Base-by-base conservation (phyloP, 2,797 vertebrate species). In the Pantherophis alleghaniensis region DNA sequence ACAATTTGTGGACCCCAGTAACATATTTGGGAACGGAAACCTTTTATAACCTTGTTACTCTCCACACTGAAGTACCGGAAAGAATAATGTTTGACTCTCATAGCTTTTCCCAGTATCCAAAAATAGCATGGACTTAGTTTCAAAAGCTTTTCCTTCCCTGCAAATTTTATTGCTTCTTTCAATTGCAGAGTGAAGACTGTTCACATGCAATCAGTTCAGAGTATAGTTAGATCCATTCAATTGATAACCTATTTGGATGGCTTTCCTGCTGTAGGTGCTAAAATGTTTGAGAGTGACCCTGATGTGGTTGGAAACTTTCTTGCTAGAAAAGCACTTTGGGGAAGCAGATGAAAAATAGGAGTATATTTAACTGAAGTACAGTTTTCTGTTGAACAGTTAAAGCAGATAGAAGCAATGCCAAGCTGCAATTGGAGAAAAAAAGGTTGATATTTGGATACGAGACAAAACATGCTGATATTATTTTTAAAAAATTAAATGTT, bases 11-110 rank as follows among this genome's bases (percentile, higher is more conserved):
- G 99, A 99, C 97, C 99, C 99, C 93, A 97, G 98, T 92, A 99
- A 99, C 97, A 99, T 99, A 97, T 99, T 99, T 95, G 99, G 99
- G 98, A 99, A 98, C 98, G 98, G 98, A 97, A 99, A 99, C 96
- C 99, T 99, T 98, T 98, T 99, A 98, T 99, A 98, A 98, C 96
- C 88, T 90, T 93, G 87, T 93, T 96, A 95, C 94, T 96, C 90
- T 93, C 91, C 93, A 57, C 94, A 94, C 89, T 94, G 93, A 97
- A 97, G 94, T 96, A 96, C 60, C 95, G 94, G 94, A 94, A 94
- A 96, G 20, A 55, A 83, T 37, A 28, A 87, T 94, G 95, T 97
- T 95, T 94, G 93, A 88, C 89, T 96, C 94, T 96, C 96, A 95
- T 94, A 96, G 96, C 96, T 98, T 97, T 63, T 97, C 97, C 97